phyloP scores from a whole-genome alignment of 2,888 invertebrate genomes.

The Incurvaria masculella region DNA sequence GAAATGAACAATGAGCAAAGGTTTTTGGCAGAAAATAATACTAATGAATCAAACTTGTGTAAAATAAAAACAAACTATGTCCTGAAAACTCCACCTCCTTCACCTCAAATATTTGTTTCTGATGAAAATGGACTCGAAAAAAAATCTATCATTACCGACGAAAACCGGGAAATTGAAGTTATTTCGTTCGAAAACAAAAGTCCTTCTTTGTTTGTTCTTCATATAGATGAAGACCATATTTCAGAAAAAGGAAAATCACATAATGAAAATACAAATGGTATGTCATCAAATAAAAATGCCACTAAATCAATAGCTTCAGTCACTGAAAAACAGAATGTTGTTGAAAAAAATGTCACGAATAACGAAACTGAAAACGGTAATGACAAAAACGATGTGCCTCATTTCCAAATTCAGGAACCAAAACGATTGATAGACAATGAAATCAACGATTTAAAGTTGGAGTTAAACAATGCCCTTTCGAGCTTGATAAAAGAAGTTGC shows the following conservation, averaged over 20 bases:
- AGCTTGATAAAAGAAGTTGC: constrained; percentile 44
- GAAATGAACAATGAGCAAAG: constrained; percentile 48
- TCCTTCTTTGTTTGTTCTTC: constrained; percentile 34
- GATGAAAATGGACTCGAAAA: not conserved
- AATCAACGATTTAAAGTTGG: constrained; percentile 45
- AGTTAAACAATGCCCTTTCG: constrained; percentile 46
- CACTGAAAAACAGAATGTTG: not conserved
- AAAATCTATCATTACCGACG: not conserved
- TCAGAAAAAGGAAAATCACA: constrained; percentile 16
- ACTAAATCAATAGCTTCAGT: not conserved
- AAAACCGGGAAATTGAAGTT: constrained; percentile 34
- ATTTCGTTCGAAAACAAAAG: constrained; percentile 39
- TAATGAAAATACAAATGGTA: constrained; percentile 1
- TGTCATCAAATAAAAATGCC: constrained; percentile 1
- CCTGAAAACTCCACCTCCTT: constrained; percentile 7
- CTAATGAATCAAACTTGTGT: constrained; percentile 6
- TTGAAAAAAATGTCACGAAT: not conserved
- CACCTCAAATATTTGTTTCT: not conserved
- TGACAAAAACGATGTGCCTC: constrained; percentile 2
- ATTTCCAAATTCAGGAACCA: not conserved
- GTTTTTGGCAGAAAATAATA: constrained; percentile 32
- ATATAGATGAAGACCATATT: constrained; percentile 26
- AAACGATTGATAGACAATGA: constrained; percentile 28
- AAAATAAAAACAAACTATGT: constrained; percentile 4
- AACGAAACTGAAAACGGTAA: not conserved